Percentiles rank a stretch among this genome's conserved stretches.
These are phyloP conservation scores for Andricus curvator DNA, from an alignment of 2,888 invertebrate genomes.

Conservation along the genomic window DNA sequence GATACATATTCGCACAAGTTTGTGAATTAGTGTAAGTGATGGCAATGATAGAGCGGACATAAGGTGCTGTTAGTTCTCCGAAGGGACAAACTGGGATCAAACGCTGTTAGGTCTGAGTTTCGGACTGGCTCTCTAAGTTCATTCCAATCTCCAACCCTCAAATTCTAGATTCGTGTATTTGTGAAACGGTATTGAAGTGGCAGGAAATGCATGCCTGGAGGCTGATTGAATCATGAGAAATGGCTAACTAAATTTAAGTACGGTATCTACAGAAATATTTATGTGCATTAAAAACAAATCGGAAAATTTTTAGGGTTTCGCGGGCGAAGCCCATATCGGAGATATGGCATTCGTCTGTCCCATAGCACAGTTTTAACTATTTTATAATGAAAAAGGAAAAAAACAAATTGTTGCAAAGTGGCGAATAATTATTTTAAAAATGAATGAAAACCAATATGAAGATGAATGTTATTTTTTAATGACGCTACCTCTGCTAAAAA, in stretches of 20 bases:
- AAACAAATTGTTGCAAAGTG: too few relatives aligned
- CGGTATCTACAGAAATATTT: neutral
- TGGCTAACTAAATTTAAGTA: neutral
- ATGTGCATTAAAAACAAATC: neutral
- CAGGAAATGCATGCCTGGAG: neutral
- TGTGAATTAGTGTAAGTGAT: constrained; percentile 7
- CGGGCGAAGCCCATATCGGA: too few relatives aligned
- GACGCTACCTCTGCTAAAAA: too few relatives aligned
- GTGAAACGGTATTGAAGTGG: neutral
- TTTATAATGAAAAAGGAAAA: too few relatives aligned
- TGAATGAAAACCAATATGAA: too few relatives aligned
- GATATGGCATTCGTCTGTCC: too few relatives aligned
- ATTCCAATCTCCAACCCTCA: constrained; percentile 1
- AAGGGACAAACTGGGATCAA: constrained; percentile 4
- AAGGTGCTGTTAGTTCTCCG: neutral
- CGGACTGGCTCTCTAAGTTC: neutral
- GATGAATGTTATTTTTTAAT: too few relatives aligned
- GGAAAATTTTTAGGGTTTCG: neutral
- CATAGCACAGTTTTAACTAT: too few relatives aligned
- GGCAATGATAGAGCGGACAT: neutral
- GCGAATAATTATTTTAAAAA: too few relatives aligned
- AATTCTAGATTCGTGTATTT: constrained; percentile 7
- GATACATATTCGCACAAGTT: neutral
- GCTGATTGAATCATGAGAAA: neutral
- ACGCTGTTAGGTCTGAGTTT: neutral